Evolutionary conservation across 2,797 vertebrate species (phyloP), one percentile per base, ranked within the genome.

Genomic region (Parambassis ranga): DNA sequence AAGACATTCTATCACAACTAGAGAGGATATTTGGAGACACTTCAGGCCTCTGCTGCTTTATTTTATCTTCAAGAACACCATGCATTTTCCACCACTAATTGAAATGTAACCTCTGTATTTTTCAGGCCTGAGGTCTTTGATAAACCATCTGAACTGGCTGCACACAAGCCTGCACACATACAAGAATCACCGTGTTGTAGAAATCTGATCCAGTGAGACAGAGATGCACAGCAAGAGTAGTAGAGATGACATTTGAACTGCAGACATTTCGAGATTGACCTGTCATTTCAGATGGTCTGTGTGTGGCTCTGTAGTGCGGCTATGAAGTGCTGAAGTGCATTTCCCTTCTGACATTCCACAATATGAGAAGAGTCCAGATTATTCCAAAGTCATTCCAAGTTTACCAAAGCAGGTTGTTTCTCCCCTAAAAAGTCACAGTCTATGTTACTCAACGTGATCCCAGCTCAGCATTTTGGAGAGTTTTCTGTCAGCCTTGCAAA

Each of bases 401-500:
- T 89, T 88, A 87, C 87, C 78, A 82, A 87, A 89, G 85, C 82
- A 63, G 85, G 66, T 82, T 83, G 81, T 88, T 87, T 85, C 79
- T 65, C 79, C 82, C 75, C 66, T 76, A 89, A 85, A 90, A 87
- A 89, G 86, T 87, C 87, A 84, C 65, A 76, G 75, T 76, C 68
- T 43, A 77, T 86, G 86, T 75, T 82, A 48, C 60, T 90, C 90
- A 89, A 80, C 55, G 24, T 66, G 80, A 76, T 74, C 69, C 71
- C 57, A 62, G 48, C 85, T 91, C 82, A 89, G 88, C 83, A 70
- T 81, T 88, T 88, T 31, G 23, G 23, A 47, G 75, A 88, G 75
- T 82, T 90, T 90, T 89, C 75, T 90, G 87, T 89, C 83, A 81
- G 73, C 83, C 84, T 87, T 90, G 90, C 88, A 91, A 86, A 90